phyloP scores from a whole-genome alignment of 2,797 vertebrate genomes.

The Pelobates cultripes region DNA sequence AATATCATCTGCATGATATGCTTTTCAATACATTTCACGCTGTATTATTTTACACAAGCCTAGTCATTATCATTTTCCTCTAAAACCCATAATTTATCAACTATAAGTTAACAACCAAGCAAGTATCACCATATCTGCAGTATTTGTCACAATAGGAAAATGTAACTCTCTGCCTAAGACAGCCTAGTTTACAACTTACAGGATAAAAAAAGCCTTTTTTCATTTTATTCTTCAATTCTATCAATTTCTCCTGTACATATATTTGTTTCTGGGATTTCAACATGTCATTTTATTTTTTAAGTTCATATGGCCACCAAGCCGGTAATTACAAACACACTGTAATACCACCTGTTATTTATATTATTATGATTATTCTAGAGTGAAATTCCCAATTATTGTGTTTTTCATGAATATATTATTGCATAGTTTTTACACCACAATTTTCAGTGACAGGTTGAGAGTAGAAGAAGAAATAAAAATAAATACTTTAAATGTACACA shows the following conservation, averaged over 20 bases:
- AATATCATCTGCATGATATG: constrained; percentile 56
- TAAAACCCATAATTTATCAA: constrained; percentile 64
- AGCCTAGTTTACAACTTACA: neutral
- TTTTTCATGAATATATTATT: constrained; percentile 56
- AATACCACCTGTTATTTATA: constrained; percentile 56
- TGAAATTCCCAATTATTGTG: constrained; percentile 55
- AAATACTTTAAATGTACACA: constrained; percentile 37
- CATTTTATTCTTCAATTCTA: neutral
- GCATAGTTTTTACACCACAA: constrained; percentile 49
- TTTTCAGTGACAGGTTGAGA: constrained; percentile 48
- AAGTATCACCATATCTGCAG: neutral
- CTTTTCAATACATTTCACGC: constrained; percentile 60
- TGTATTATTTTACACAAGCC: constrained; percentile 62
- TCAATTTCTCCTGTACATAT: neutral
- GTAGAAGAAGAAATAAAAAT: constrained; percentile 46
- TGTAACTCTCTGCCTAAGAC: neutral
- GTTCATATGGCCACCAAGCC: constrained; percentile 48
- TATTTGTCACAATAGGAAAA: constrained; percentile 14
- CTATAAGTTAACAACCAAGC: constrained; percentile 59
- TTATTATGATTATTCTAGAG: constrained; percentile 53
- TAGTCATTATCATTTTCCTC: constrained; percentile 60
- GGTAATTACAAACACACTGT: constrained; percentile 47
- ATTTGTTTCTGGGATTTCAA: neutral
- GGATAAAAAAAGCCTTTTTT: neutral
- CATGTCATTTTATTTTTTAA: constrained; percentile 1